Evolutionary conservation across 2,888 invertebrate species (phyloP), one percentile per base, ranked within the genome.

Genomic region (Chrysolina oricalcia): DNA sequence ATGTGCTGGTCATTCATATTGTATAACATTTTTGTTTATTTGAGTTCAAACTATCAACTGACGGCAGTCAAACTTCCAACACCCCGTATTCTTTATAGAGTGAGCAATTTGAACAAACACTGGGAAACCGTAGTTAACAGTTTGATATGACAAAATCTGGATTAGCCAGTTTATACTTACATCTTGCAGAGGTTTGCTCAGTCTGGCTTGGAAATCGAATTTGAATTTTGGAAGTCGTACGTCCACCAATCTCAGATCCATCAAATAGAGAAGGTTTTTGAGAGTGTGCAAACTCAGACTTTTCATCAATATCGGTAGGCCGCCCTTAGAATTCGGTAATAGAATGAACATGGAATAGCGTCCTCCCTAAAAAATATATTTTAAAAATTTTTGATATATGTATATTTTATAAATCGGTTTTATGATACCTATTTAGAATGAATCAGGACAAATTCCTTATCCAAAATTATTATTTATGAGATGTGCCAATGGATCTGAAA

Each of bases 311-410:
- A 90, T 88, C 2, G 91, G 86, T 8, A 96, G 85, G 0, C 94
- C 95, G 10, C 90, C 91, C 75, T 91, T 86, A 0, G 92, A 89
- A 77, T 93, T 91, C 0, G 96, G 96, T 63, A 96, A 89, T 17
- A 95, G 86, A 13, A 96, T 88, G 83, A 93, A 94, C 93, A 95
- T 93, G 0, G 94, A 91, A 83, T 92, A 94, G 87, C 93, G 93
- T 74, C 91, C 90, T 1, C 94, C 95, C 94, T 94, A 86, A 64
- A 87, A 87, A 80, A 27, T 27, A 5, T 70, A 72, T n/a, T n/a
- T n/a, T n/a, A n/a, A n/a, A n/a, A n/a, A n/a, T n/a, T n/a, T n/a
- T n/a, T n/a, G n/a, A n/a, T n/a, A n/a, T n/a, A n/a, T n/a, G n/a
- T n/a, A n/a, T n/a, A n/a, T n/a, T n/a, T n/a, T n/a, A n/a, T n/a